Base-by-base conservation (phyloP, 2,113 vertebrate species). In the Acanthisitta chloris region DNA sequence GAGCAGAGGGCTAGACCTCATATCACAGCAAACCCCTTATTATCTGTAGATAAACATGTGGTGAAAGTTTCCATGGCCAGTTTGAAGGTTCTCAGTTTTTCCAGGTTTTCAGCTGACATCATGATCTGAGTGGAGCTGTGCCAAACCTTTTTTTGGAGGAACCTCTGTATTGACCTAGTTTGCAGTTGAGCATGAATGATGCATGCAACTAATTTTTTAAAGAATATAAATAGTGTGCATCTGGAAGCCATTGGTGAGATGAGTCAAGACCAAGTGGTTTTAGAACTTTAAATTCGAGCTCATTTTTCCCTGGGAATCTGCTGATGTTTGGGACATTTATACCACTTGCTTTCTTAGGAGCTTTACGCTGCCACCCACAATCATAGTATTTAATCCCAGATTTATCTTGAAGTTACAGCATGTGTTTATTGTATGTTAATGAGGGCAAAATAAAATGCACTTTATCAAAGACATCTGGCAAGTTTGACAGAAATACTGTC, bases 281-380 rank as follows among this genome's bases (percentile, higher is more conserved):
- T 74, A 86, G 55, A 81, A 74, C 55, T 94, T 92, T 26, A 92
- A 66, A 66, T 90, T 73, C 0, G 0, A 86, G 38, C 36, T 95
- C 2, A 28, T 92, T 95, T 96, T 96, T 84, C 36, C 48, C 52
- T 78, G 52, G 17, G 59, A 96, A 95, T 95, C 77, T 94, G 95
- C 95, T 96, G 96, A 96, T 86, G 86, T 88, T 92, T 74, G 80
- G 86, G 69, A 78, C 65, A 74, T 95, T 96, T 91, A 58, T 84
- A 94, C 88, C 73, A 64, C 88, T 96, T 92, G 38, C 71, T 91
- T 92, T 92, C 77, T 78, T 79, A 82, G 18, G 71, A 92, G 40
- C 36, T 91, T 91, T 74, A 13, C 45, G 78, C 55, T 89, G 36
- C 65, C 55, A 64, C 59, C 77, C 88, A 42, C 65, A 96, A 85